Evolutionary conservation across 2,797 vertebrate genomes (phyloP), one percentile per base, ranked within the genome.

Genomic region (Heteromormyrus szaboi): DNA sequence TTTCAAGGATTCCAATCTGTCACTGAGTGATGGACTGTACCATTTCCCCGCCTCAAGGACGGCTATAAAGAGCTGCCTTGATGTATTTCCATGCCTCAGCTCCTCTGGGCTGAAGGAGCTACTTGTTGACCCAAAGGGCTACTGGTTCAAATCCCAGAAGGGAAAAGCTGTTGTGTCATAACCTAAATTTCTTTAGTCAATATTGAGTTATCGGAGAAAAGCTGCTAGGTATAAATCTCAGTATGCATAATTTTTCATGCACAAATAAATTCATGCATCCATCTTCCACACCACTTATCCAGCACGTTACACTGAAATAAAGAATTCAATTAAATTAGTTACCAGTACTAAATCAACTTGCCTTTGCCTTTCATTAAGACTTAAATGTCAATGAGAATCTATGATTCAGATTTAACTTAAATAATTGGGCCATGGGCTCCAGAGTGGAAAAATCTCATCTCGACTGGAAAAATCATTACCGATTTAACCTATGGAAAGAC

Each of bases 1-100:
- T 83, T 76, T 88, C 90, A 90, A 90, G 90, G 91, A 89, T 86
- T 54, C 37, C 37, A 85, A 90, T 86, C 72, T 72, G 68, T 86
- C 81, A 22, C 88, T n/a, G 83, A 91, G 91, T 94, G 92, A 95
- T 93, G 88, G 90, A 94, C 89, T 90, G 90, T 90, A 92, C 90
- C 90, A 91, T 93, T 90, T 85, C 59, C 19, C 89, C 83, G 29
- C 91, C 92, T 89, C 93, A 94, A 94, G 93, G 93, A 92, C 92
- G 89, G 65, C 86, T 90, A 91, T 92, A 93, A 93, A 94, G 90
- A 89, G 90, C 90, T 89, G 85, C 88, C 89, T 88, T 92, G 93
- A 91, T 91, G 90, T 89, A 92, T 85, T 51, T 85, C 12, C n/a
- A 50, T 1, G 46, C 81, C 48, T 25, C 90, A 93, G 72, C 85